Conservation (phyloP, 2,797 vertebrate species). For the Adrianichthys oophorus region DNA sequence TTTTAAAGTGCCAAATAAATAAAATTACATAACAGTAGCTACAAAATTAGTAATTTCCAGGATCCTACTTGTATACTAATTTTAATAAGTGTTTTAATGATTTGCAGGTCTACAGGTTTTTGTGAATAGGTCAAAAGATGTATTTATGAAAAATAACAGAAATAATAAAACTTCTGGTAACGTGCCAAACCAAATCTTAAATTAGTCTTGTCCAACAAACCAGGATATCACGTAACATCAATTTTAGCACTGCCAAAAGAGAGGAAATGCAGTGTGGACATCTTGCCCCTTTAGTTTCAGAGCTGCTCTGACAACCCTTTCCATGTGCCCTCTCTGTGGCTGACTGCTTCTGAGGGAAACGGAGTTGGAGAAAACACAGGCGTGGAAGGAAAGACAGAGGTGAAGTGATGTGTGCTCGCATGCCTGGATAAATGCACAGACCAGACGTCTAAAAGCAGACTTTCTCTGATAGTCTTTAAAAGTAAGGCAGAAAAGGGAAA, state of each 20-base stretch:
- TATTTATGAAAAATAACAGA: too few species aligned
- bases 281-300: conserved; percentile 53
- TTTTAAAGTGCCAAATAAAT: too few species aligned
- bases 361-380: conserved; percentile 14
- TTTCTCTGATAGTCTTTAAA: conserved; percentile 6
- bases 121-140: conserved; percentile 2
- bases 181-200: conserved; percentile 6
- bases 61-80: too few species aligned
- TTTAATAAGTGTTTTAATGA: conserved; percentile 9
- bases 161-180: not conserved
- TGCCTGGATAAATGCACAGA: conserved; percentile 21
- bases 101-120: conserved; percentile 9
- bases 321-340: conserved; percentile 58
- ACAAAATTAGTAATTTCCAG: too few species aligned
- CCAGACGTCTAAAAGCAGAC: conserved; percentile 9
- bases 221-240: conserved; percentile 46
- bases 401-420: conserved; percentile 28
- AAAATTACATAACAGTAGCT: too few species aligned
- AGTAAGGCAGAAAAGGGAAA: conserved; percentile 1
- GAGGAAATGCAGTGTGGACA: conserved; percentile 51
- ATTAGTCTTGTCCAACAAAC: conserved; percentile 38
- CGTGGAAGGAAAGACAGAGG: conserved; percentile 26
- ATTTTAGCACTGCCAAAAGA: conserved; percentile 41
- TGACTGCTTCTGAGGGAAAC: conserved; percentile 50
- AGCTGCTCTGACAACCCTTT: conserved; percentile 66